Conservation (phyloP, 2,888 invertebrate genomes). For the Drosophila demipolita region DNA sequence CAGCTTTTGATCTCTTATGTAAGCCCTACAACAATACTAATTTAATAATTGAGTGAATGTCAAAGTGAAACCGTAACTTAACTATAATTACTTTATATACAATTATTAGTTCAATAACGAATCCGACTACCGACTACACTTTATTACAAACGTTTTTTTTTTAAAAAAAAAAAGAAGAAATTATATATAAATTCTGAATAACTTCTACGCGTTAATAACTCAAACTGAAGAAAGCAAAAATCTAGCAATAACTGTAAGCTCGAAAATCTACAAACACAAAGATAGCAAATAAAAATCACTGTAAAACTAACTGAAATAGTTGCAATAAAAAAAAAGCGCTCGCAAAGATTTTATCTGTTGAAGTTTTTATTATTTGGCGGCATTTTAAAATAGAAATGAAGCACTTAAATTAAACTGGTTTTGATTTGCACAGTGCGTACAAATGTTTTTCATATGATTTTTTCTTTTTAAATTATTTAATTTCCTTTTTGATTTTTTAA, state of each 20-base stretch:
- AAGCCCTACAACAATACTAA: background rate
- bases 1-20: background rate
- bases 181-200: background rate
- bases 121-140: background rate
- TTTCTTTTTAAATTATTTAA: constrained; percentile 13
- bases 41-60: background rate
- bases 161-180: background rate
- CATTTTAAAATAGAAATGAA: constrained; percentile 4
- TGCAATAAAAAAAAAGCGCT: constrained; percentile 36
- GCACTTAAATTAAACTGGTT: constrained; percentile 29
- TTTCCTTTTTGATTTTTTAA: background rate
- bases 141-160: background rate
- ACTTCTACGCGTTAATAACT: constrained; percentile 1
- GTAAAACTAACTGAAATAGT: constrained; percentile 25
- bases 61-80: background rate
- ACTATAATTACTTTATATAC: background rate
- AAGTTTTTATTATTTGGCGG: constrained; percentile 3
- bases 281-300: background rate
- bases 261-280: constrained; percentile 1
- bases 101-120: background rate
- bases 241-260: constrained; percentile 20
- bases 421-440: constrained; percentile 45
- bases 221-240: constrained; percentile 11
- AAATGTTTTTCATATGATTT: constrained; percentile 19
- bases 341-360: constrained; percentile 12